Evolutionary conservation across 2,797 vertebrate genomes (phyloP), one percentile per base, ranked within the genome.

Genomic region (Oreochromis mossambicus): DNA sequence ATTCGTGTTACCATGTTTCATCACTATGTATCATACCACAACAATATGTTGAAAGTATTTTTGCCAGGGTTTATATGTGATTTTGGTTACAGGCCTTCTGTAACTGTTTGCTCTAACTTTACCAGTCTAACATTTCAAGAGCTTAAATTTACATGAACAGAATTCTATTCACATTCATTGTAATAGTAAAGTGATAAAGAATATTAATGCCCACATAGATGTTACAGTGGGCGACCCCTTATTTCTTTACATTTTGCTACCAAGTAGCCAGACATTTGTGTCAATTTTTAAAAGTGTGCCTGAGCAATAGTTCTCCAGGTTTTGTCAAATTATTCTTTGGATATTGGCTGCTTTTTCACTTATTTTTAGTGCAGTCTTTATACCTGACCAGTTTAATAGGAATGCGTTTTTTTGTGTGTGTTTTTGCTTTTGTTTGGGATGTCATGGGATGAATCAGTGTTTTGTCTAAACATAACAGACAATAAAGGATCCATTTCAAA

Each of bases 391-490:
- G 10, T 52, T 12, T 52, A 21, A 52, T 24, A 52, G 51, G 10
- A 52, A 21, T 26, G 52, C 26, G 26, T 26, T 26, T 34, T 34
- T 34, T 34, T 21, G n/a, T 3, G 3, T 26, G 12, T 24, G 52
- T 12, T 11, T 13, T 1, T 48, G 17, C 1, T 41, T 41, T 41
- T 48, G 4, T 5, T 0, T 54, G 26, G 3, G 55, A 3, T 14
- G 54, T 34, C 29, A 61, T 32, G 29, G 29, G 19, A 34, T 1
- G 9, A 34, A 2, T 61, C 29, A 34, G 56, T 61, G 15, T 61
- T 58, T 34, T 19, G 56, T 19, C 29, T 11, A 1, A 61, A 61
- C 15, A 11, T 34, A 34, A 1, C 56, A 34, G 19, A 61, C 34
- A 61, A 1, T 1, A 34, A 61, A 61, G 32, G 32, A 36, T 61